A percentile compares a stretch with the other conserved stretches of the same genome.
These are phyloP conservation scores for Heterodera carotae DNA, from an alignment of 1,140 invertebrate genomes.

Conservation along the genomic window DNA sequence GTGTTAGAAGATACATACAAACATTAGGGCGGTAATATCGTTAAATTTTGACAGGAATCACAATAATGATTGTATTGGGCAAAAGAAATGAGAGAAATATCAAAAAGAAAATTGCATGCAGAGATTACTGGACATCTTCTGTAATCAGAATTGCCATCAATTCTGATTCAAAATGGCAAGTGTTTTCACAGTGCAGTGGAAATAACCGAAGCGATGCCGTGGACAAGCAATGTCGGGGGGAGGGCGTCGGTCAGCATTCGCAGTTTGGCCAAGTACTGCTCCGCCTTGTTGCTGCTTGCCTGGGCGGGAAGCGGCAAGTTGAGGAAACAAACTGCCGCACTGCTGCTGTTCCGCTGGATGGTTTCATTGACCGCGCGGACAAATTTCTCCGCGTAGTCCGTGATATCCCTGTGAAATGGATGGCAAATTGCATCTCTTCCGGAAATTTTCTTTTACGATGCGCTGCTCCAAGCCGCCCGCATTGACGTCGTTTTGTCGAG, in stretches of 20 bases:
- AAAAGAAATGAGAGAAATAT: background rate
- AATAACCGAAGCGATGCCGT: slow-evolving; percentile 90
- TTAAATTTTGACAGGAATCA: background rate
- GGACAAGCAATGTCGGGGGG: slow-evolving; percentile 86
- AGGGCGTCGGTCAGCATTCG: slow-evolving; percentile 80
- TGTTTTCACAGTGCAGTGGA: slow-evolving; percentile 82
- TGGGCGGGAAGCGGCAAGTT: slow-evolving; percentile 79
- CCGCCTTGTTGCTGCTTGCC: slow-evolving; percentile 64
- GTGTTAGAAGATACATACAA: background rate
- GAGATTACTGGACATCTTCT: too few relatives aligned
- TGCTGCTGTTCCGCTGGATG: slow-evolving; percentile 74
- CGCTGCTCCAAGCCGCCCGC: background rate
- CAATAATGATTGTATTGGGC: background rate
- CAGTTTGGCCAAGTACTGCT: slow-evolving; percentile 75
- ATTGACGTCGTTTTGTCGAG: slow-evolving; percentile 35
- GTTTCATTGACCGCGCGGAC: slow-evolving; percentile 76
- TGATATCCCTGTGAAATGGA: slow-evolving; percentile 51
- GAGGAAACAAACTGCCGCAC: slow-evolving; percentile 80
- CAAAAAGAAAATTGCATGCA: background rate
- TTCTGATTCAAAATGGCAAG: background rate
- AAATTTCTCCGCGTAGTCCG: slow-evolving; percentile 61
- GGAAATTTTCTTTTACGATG: too few relatives aligned
- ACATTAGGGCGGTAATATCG: background rate
- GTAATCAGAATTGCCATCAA: background rate
- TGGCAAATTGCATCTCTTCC: too few relatives aligned